Percentiles rank a stretch among this genome's conserved stretches.
Conservation (phyloP, 1,140 invertebrate species). For the Dendroctonus ponderosae region DNA sequence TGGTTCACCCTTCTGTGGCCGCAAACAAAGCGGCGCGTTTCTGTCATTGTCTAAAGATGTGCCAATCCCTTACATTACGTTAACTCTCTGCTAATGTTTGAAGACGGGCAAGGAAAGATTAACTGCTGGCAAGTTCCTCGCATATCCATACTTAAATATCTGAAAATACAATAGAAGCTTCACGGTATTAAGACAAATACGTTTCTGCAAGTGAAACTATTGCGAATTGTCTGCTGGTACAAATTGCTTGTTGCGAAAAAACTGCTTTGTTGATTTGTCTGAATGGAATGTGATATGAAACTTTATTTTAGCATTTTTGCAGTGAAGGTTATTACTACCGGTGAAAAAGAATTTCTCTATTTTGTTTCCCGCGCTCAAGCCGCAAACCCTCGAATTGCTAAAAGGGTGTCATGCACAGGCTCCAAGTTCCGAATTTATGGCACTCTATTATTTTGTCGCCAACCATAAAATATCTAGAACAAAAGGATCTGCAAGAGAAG, state of each 20-base stretch:
- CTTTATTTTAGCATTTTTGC: too few relatives aligned
- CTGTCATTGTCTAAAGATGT: too few relatives aligned
- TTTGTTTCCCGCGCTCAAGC: neutral
- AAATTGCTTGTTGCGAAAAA: too few relatives aligned
- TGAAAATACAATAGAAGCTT: neutral
- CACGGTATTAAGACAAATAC: too few relatives aligned
- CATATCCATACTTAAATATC: neutral
- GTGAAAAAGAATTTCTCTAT: neutral
- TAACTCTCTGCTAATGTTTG: conserved; percentile 5
- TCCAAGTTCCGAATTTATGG: conserved; percentile 2
- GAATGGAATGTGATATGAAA: too few relatives aligned
- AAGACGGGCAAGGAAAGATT: conserved; percentile 4
- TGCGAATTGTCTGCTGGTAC: too few relatives aligned
- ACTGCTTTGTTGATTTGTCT: too few relatives aligned
- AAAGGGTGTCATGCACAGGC: conserved; percentile 4
- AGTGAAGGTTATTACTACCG: too few relatives aligned
- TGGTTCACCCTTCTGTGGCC: too few relatives aligned
- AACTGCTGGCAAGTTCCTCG: conserved; percentile 2
- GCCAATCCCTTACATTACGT: neutral
- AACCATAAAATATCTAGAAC: conserved; percentile 1
- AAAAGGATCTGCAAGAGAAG: neutral
- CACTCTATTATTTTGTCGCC: conserved; percentile 4
- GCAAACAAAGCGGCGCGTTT: too few relatives aligned
- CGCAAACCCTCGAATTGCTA: neutral
- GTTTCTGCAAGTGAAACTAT: too few relatives aligned